These are phyloP conservation scores for Eutolmus rufibarbis DNA, from an alignment of 2,888 invertebrate genomes.

Conservation along the genomic window DNA sequence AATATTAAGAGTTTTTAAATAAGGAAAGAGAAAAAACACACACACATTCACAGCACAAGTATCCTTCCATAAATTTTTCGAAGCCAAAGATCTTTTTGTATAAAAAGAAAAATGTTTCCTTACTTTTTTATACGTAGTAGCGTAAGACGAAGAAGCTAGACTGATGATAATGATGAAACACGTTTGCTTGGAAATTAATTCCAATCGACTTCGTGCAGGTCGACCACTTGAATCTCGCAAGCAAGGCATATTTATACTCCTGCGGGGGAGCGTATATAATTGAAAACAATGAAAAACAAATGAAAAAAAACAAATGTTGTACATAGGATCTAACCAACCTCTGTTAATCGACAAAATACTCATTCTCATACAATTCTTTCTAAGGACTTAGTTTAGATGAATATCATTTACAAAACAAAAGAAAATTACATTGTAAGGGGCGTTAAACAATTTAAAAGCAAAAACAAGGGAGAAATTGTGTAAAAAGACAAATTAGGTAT, in stretches of 20 bases:
- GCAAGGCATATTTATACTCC: not conserved
- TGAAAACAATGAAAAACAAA: not conserved
- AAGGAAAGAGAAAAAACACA: not conserved
- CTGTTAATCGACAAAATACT: conserved; percentile 18
- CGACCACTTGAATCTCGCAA: not conserved
- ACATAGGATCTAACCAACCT: not conserved
- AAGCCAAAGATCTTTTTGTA: conserved; percentile 33
- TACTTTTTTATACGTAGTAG: conserved; percentile 20
- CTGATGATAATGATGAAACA: conserved; percentile 6
- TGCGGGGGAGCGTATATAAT: not conserved
- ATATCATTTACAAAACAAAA: conserved; percentile 17
- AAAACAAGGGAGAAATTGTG: conserved; percentile 33
- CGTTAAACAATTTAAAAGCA: not conserved
- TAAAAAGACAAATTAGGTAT: conserved; percentile 37
- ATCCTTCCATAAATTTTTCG: conserved; percentile 23
- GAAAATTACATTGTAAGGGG: not conserved
- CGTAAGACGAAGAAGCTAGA: conserved; percentile 4
- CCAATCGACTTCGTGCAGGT: not conserved
- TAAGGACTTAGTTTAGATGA: conserved; percentile 21
- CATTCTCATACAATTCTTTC: not conserved
- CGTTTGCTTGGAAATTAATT: not conserved
- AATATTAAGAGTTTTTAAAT: not conserved
- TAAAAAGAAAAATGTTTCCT: not conserved
- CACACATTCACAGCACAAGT: conserved; percentile 3
- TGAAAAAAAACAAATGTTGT: not conserved